A percentile compares a stretch with the other conserved stretches of the same genome.
Evolutionary conservation across 2,797 vertebrate genomes (phyloP).

Genomic region (Tokudaia muenninki): DNA sequence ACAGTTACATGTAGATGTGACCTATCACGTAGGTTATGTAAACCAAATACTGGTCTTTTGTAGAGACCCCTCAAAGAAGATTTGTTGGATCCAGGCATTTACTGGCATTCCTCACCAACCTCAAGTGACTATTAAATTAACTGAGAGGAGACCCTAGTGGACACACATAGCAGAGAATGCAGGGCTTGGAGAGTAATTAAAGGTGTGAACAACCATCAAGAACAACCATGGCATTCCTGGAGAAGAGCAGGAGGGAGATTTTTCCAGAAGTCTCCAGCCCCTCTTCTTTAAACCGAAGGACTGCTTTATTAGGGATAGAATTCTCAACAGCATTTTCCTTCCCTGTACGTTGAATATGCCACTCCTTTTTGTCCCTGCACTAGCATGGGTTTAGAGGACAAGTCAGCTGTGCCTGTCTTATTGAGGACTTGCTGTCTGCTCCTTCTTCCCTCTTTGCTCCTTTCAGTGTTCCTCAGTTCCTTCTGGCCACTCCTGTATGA

Average conservation of each 20-base stretch:
- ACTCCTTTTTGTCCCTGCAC: background rate
- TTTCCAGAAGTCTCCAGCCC: background rate
- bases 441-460: background rate
- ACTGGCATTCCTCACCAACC: background rate
- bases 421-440: background rate
- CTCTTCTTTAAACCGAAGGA: background rate
- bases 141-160: background rate
- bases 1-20: background rate
- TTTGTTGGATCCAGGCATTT: background rate
- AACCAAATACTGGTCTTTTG: background rate
- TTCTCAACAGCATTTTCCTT: background rate
- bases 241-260: background rate
- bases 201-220: background rate
- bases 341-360: background rate
- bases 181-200: background rate
- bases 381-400: background rate
- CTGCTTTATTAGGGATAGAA: background rate
- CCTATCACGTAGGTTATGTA: background rate
- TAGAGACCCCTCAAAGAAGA: background rate
- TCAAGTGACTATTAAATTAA: background rate
- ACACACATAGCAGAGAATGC: background rate
- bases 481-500: background rate
- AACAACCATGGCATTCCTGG: background rate
- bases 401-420: background rate
- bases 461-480: background rate